Conservation (phyloP, 2,113 vertebrate genomes). For the Notarius lentiginosus region DNA sequence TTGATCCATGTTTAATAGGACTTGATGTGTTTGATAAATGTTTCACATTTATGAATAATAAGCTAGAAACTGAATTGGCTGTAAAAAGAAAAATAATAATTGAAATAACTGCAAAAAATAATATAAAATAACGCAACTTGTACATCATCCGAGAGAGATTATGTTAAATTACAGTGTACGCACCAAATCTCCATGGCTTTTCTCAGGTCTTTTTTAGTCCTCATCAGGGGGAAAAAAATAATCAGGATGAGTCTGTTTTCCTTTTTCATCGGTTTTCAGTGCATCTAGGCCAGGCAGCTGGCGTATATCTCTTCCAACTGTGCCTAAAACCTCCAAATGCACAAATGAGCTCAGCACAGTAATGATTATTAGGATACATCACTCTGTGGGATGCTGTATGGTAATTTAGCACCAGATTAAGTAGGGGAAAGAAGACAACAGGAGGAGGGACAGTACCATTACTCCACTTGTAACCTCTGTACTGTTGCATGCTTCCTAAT, state of each 20-base stretch:
- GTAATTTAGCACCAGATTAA: conserved; percentile 52
- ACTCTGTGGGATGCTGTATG: conserved; percentile 42
- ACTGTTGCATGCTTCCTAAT: conserved; percentile 30
- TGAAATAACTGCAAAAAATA: not conserved
- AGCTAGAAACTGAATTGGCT: not conserved
- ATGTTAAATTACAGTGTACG: not conserved
- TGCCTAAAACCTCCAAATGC: conserved; percentile 40
- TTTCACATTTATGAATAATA: not conserved
- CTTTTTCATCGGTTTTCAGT: conserved; percentile 35
- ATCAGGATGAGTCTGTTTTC: conserved; percentile 29
- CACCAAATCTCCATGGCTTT: not conserved
- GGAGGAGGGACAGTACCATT: conserved; percentile 20
- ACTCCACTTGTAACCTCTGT: conserved; percentile 36
- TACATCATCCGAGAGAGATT: not conserved
- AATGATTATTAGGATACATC: conserved; percentile 48
- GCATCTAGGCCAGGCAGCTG: conserved; percentile 36
- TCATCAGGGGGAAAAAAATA: not conserved
- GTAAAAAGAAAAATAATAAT: not conserved
- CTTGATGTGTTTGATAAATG: not conserved
- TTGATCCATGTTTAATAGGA: not conserved
- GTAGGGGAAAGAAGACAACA: conserved; percentile 19
- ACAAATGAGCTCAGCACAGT: conserved; percentile 42
- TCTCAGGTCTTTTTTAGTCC: conserved; percentile 12
- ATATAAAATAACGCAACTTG: not conserved
- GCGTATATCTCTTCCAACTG: conserved; percentile 9